Evolutionary conservation across 1,140 invertebrate genomes (phyloP).

Genomic region (Dendroctonus valens): DNA sequence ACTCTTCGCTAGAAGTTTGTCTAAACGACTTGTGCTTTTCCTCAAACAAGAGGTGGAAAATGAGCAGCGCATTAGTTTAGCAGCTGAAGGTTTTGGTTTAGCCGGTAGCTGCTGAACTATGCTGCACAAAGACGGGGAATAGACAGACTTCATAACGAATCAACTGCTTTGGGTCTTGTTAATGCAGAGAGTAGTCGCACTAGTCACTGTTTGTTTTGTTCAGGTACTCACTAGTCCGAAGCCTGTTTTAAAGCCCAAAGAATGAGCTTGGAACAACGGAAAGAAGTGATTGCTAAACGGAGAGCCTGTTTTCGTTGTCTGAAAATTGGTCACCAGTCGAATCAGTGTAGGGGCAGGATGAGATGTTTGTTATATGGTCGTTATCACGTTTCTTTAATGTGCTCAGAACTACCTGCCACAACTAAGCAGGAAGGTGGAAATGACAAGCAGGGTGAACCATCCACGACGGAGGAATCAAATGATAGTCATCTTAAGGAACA

Average conservation of each 20-base stretch:
- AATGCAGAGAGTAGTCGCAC: background rate
- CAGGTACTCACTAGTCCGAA: background rate
- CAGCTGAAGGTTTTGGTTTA: slow-evolving; percentile 12
- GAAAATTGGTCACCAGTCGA: background rate
- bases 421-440: background rate
- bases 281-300: background rate
- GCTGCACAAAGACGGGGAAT: background rate
- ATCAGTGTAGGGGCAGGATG: background rate
- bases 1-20: background rate
- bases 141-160: background rate
- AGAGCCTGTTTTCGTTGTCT: background rate
- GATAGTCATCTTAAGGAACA: no score
- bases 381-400: background rate
- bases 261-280: background rate
- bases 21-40: slow-evolving; percentile 8
- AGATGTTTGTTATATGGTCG: background rate
- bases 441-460: no score
- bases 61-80: slow-evolving; percentile 8
- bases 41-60: slow-evolving; percentile 14
- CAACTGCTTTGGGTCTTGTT: slow-evolving; percentile 1
- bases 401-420: background rate
- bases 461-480: no score
- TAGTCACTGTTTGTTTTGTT: background rate
- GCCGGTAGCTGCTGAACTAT: slow-evolving; percentile 3
- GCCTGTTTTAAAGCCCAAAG: slow-evolving; percentile 4